Conservation (phyloP, 2,113 vertebrate species). For the Brienomyrus brachyistius region DNA sequence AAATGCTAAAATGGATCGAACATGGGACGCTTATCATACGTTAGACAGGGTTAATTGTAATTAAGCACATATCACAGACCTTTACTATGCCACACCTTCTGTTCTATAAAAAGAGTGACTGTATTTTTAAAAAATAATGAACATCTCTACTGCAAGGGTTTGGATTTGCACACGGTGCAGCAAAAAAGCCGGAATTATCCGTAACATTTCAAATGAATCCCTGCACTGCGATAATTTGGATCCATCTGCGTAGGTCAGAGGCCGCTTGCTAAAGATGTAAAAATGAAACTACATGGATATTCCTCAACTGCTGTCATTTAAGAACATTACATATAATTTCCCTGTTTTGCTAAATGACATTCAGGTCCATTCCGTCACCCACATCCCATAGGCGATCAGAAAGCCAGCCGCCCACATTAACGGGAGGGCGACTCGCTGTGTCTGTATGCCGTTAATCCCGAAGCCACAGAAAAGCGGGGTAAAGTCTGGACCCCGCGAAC, state of each 20-base stretch:
- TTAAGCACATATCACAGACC: neutral
- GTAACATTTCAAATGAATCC: neutral
- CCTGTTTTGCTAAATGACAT: conserved; percentile 3
- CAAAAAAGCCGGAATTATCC: neutral
- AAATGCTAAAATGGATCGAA: neutral
- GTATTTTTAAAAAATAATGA: neutral
- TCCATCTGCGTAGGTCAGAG: neutral
- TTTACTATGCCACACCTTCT: neutral
- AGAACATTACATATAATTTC: neutral
- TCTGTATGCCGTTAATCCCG: neutral
- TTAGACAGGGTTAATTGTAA: neutral
- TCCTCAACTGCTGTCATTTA: neutral
- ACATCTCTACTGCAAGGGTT: neutral
- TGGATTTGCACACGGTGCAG: neutral
- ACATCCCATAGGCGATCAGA: neutral
- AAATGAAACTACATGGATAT: neutral
- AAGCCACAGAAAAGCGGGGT: neutral
- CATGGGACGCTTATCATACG: neutral
- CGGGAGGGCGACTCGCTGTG: too few relatives aligned
- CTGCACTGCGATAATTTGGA: neutral
- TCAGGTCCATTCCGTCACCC: neutral
- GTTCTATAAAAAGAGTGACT: neutral
- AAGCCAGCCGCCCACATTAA: neutral
- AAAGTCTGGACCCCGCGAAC: neutral
- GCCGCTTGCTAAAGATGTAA: neutral